A percentile compares a stretch with the other conserved stretches of the same genome.
Evolutionary conservation across 2,888 invertebrate species (phyloP).

Genomic region (Standfussiana lucernea): DNA sequence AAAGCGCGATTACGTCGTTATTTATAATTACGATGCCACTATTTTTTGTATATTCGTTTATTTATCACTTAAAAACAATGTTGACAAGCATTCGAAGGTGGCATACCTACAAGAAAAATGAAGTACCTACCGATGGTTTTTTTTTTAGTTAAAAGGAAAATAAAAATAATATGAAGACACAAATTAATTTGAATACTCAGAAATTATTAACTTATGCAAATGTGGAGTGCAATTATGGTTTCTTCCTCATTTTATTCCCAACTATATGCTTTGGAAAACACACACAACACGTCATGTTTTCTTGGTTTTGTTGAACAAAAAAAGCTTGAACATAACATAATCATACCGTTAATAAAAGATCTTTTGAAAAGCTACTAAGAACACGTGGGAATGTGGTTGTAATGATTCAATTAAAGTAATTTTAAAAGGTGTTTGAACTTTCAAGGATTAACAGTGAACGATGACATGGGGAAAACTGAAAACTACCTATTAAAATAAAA

Average conservation of each 20-base stretch:
- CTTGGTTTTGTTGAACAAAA: slow-evolving; percentile 3
- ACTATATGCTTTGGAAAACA: slow-evolving; percentile 33
- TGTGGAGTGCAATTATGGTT: not conserved
- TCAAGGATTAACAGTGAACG: slow-evolving; percentile 25
- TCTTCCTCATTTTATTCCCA: slow-evolving; percentile 10
- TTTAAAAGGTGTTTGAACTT: slow-evolving; percentile 58
- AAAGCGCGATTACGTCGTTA: not conserved
- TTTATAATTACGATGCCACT: not conserved
- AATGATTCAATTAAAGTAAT: slow-evolving; percentile 21
- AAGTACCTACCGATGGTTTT: not conserved
- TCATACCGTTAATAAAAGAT: slow-evolving; percentile 16
- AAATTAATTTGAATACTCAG: not conserved
- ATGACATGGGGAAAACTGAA: slow-evolving; percentile 12
- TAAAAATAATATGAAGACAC: not conserved
- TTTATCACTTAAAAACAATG: not conserved
- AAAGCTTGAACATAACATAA: not conserved
- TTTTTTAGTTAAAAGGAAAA: not conserved
- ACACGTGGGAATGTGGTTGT: slow-evolving; percentile 26
- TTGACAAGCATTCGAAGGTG: not conserved
- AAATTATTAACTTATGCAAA: slow-evolving; percentile 4
- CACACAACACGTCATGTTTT: not conserved
- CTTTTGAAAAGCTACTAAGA: slow-evolving; percentile 13
- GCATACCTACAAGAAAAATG: not conserved
- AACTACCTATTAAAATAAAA: slow-evolving; percentile 4
- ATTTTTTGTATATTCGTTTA: not conserved